A percentile compares a stretch with the other conserved stretches of the same genome.
Evolutionary conservation across 2,113 vertebrate species (phyloP).

Genomic region (Petrocephalus microphthalmus): DNA sequence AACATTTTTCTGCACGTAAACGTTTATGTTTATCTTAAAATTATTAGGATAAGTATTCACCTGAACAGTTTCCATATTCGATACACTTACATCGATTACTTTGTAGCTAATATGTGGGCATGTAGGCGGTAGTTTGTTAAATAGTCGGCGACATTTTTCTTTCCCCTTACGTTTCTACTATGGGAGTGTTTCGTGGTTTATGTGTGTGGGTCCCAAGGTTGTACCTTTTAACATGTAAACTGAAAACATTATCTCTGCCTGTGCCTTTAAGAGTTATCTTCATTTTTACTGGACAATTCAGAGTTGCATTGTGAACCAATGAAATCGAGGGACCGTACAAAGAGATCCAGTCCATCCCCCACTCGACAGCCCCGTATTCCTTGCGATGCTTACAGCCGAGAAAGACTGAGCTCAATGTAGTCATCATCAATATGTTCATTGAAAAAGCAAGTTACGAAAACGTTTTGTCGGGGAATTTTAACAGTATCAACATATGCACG

Average conservation of each 20-base stretch:
- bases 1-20: background rate
- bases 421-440: background rate
- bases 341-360: slow-evolving; percentile 43
- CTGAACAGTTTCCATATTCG: background rate
- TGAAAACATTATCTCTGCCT: background rate
- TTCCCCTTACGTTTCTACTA: background rate
- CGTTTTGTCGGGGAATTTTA: background rate
- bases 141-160: background rate
- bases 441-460: background rate
- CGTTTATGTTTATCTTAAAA: background rate
- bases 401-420: background rate
- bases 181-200: background rate
- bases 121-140: background rate
- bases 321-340: slow-evolving; percentile 35
- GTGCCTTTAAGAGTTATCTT: slow-evolving; percentile 19
- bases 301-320: slow-evolving; percentile 41
- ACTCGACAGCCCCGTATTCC: slow-evolving; percentile 5
- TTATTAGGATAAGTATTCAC: background rate
- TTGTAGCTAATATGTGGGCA: background rate
- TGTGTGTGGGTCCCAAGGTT: background rate
- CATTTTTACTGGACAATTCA: slow-evolving; percentile 27
- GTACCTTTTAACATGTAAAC: background rate
- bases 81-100: background rate
- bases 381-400: slow-evolving; percentile 18
- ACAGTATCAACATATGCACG: background rate